Conservation (phyloP, 2,888 invertebrate genomes). For the Sceliomorpha sp. region DNA sequence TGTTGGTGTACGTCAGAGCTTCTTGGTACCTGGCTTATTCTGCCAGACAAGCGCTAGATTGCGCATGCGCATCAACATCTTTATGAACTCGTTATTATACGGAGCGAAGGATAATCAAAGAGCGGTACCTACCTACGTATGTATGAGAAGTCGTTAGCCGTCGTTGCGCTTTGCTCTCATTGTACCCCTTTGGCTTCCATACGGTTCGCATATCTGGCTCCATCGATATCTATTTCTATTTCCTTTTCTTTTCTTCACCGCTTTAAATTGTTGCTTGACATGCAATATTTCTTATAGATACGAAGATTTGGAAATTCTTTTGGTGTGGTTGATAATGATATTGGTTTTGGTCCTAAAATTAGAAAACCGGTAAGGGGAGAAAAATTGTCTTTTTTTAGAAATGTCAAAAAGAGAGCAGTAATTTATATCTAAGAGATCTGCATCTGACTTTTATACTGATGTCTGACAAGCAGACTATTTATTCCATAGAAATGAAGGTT, state of each 20-base stretch:
- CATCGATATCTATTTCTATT: slow-evolving; percentile 28
- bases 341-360: no score
- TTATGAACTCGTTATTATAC: slow-evolving; percentile 78
- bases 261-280: slow-evolving; percentile 3
- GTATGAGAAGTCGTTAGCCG: slow-evolving; percentile 26
- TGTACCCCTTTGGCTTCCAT: slow-evolving; percentile 22
- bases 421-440: no score
- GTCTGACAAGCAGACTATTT: no score
- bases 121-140: slow-evolving; percentile 67
- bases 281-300: slow-evolving; percentile 11
- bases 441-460: no score
- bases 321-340: no score
- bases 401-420: no score
- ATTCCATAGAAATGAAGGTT: no score
- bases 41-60: slow-evolving; percentile 22
- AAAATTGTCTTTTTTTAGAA: no score
- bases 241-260: slow-evolving; percentile 22
- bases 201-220: slow-evolving; percentile 30
- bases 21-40: slow-evolving; percentile 24
- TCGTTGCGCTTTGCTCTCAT: slow-evolving; percentile 44
- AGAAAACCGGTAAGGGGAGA: no score
- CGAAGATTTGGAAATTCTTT: slow-evolving; percentile 15
- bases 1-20: slow-evolving; percentile 48
- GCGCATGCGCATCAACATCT: slow-evolving; percentile 70
- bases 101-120: slow-evolving; percentile 76